phyloP scores from a whole-genome alignment of 2,888 invertebrate species.

The Athripsodes cinereus region DNA sequence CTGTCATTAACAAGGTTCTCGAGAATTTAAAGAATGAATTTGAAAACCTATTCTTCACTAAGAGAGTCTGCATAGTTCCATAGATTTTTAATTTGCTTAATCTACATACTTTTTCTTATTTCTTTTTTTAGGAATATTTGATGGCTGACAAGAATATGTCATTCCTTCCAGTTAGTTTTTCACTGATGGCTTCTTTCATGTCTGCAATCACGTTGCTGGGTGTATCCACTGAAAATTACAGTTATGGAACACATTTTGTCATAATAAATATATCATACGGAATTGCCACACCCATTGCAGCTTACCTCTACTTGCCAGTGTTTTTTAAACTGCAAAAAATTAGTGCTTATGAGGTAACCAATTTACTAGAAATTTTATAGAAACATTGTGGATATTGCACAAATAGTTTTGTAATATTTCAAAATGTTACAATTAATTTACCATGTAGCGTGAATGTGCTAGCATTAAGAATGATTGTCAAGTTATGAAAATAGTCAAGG shows the following conservation, averaged over 20 bases:
- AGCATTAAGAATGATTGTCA: no score
- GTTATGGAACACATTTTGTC: constrained; percentile 74
- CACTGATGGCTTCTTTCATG: constrained; percentile 91
- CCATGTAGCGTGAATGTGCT: no score
- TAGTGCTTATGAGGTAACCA: constrained; percentile 76
- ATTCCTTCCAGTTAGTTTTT: constrained; percentile 75
- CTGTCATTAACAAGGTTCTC: no score
- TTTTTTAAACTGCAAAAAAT: constrained; percentile 77
- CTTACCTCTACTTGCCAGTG: constrained; percentile 75
- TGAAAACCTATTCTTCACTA: no score
- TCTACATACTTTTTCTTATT: no score
- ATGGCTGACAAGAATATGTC: constrained; percentile 77
- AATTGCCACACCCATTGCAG: constrained; percentile 70
- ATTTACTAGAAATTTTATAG: no score
- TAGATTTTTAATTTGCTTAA: no score
- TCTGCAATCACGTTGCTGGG: constrained; percentile 87
- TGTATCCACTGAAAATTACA: constrained; percentile 81
- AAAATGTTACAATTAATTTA: neutral
- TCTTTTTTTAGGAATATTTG: constrained; percentile 65
- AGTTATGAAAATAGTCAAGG: no score
- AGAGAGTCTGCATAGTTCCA: no score
- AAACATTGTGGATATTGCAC: no score
- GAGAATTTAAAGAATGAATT: no score
- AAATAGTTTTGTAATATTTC: neutral
- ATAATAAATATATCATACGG: constrained; percentile 71